phyloP scores from a whole-genome alignment of 2,888 invertebrate genomes.

The Uloborus plumipes region DNA sequence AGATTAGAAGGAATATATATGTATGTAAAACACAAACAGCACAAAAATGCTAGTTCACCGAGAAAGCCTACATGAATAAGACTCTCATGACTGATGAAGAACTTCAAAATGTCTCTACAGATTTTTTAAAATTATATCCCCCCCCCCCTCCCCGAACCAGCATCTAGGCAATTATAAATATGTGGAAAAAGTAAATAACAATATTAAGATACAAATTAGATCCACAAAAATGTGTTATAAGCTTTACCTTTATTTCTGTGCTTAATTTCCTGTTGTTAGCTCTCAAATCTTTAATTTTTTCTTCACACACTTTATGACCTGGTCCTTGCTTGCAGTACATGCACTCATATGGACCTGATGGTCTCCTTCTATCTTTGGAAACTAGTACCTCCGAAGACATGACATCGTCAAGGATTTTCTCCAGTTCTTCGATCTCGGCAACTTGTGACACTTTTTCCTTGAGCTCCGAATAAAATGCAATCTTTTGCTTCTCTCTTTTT shows the following conservation, averaged over 20 bases:
- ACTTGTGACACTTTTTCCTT: constrained; percentile 2
- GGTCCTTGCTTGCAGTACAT: constrained; percentile 29
- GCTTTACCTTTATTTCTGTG: constrained; percentile 26
- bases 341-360: constrained; percentile 24
- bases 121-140: not conserved
- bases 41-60: too few species aligned
- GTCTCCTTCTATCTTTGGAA: not conserved
- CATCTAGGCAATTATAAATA: not conserved
- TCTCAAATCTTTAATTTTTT: constrained; percentile 39
- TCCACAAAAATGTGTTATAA: not conserved
- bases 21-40: too few species aligned
- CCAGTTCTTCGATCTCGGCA: constrained; percentile 16
- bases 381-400: not conserved
- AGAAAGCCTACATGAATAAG: too few species aligned
- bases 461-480: not conserved
- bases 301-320: constrained; percentile 36
- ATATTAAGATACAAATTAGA: not conserved
- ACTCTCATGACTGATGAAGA: not conserved
- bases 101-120: not conserved
- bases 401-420: constrained; percentile 30
- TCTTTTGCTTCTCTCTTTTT: constrained; percentile 24
- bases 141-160: too few species aligned
- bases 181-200: not conserved
- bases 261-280: constrained; percentile 14
- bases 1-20: too few species aligned